phyloP scores from a whole-genome alignment of 2,113 vertebrate species.

The Pardalotus punctatus region DNA sequence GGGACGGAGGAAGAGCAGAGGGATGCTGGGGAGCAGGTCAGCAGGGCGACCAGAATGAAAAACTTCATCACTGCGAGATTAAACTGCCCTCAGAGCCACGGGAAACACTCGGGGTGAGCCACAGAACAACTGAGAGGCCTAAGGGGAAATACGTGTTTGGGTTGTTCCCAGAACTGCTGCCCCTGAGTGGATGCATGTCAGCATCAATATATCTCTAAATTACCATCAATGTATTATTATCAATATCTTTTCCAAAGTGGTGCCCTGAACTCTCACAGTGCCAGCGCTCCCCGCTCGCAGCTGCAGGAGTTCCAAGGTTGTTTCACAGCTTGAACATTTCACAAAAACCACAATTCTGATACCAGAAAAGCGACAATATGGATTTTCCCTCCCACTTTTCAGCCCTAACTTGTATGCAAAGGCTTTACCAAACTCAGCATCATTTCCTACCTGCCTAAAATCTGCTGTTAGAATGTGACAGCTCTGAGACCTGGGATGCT shows the following conservation, averaged over 20 bases:
- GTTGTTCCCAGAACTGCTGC: background rate
- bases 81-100: background rate
- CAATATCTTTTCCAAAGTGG: background rate
- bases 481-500: background rate
- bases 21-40: background rate
- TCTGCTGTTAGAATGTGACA: background rate
- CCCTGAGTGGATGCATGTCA: rapidly evolving
- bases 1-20: background rate
- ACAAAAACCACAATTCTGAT: background rate
- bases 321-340: background rate
- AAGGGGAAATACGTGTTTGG: background rate
- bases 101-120: background rate
- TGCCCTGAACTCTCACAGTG: rapidly evolving
- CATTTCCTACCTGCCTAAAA: background rate
- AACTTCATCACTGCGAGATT: background rate
- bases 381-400: background rate
- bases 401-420: background rate
- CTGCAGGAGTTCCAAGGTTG: background rate
- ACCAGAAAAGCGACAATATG: background rate
- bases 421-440: background rate
- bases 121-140: background rate
- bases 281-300: rapidly evolving
- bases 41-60: rapidly evolving
- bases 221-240: rapidly evolving
- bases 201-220: rapidly evolving